Evolutionary conservation across 2,797 vertebrate genomes (phyloP), one percentile per base, ranked within the genome.

Genomic region (Anas acuta): DNA sequence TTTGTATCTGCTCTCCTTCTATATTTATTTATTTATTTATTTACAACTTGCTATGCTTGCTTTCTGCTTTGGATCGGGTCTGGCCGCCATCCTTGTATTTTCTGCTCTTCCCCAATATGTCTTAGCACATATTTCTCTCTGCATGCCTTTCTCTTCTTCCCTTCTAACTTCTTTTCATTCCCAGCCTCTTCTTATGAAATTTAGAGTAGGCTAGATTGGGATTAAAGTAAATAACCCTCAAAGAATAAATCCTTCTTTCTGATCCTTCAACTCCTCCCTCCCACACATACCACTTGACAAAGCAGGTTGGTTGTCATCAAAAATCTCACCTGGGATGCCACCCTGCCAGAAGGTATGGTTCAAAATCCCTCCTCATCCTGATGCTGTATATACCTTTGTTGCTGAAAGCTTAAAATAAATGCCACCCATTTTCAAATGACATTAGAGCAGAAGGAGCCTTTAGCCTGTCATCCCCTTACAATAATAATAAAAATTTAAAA

Each of bases 161-260:
- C 9, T 89, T 49, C 15, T 30, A 79, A 53, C 8, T 28, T 13
- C 13, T 57, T 89, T 90, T 74, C 28, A 80, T 91, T 64, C n/a
- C 21, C 8, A 79, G 43, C 6, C 4, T 20, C 10, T 64, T 88
- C 25, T 66, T 84, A 28, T 81, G 86, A 82, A 92, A 87, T 13
- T 6, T 43, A 71, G 11, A 84, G 23, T 66, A 78, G 35, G 22
- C 22, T 76, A 79, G 74, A 76, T 13, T 74, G 41, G 86, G n/a
- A 89, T 64, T 64, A 69, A 93, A 95, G 72, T 11, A 87, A 94
- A 65, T 37, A 81, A 45, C 45, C 67, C 75, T 86, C 30, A 94
- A 79, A 71, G 7, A 69, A 19, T 17, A n/a, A 23, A 4, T 57
- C 37, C 20, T 17, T 72, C n/a, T 87, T 86, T 77, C 77, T 76